These are phyloP conservation scores for Zingel zingel DNA, from an alignment of 2,113 vertebrate genomes.

Conservation along the genomic window DNA sequence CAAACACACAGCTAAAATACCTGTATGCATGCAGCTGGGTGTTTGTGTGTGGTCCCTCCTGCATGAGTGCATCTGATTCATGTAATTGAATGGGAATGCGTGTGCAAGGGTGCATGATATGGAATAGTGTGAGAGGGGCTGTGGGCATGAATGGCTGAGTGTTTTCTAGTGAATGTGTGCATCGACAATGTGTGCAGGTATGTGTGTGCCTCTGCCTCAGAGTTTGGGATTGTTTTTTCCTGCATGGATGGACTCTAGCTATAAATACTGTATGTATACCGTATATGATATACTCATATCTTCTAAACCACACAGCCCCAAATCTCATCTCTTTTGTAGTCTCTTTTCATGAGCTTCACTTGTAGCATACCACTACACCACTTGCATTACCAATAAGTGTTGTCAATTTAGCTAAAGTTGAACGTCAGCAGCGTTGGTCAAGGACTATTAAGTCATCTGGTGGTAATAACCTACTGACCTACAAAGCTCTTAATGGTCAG, in stretches of 20 bases:
- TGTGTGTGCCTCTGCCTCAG: conserved; percentile 45
- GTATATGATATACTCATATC: conserved; percentile 39
- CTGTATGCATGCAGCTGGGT: conserved; percentile 44
- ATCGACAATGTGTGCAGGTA: conserved; percentile 49
- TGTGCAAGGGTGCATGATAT: conserved; percentile 66
- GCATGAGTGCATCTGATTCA: conserved; percentile 56
- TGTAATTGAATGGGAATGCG: conserved; percentile 60
- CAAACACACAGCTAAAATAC: conserved; percentile 34
- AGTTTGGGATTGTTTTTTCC: conserved; percentile 65
- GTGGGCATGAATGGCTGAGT: conserved; percentile 50
- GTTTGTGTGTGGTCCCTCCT: conserved; percentile 40
- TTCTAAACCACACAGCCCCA: conserved; percentile 38
- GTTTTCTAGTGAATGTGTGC: conserved; percentile 52
- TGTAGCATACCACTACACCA: neutral
- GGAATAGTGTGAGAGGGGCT: conserved; percentile 41
- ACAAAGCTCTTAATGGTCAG: no score
- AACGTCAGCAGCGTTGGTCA: neutral
- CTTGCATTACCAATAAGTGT: conserved; percentile 8
- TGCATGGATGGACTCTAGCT: conserved; percentile 49
- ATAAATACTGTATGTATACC: conserved; percentile 41
- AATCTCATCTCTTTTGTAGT: conserved; percentile 28
- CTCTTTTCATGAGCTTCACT: conserved; percentile 32
- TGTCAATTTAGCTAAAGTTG: neutral
- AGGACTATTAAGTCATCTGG: neutral
- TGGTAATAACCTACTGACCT: no score